Conservation (phyloP, 2,888 invertebrate species). For the Fragum sueziense region DNA sequence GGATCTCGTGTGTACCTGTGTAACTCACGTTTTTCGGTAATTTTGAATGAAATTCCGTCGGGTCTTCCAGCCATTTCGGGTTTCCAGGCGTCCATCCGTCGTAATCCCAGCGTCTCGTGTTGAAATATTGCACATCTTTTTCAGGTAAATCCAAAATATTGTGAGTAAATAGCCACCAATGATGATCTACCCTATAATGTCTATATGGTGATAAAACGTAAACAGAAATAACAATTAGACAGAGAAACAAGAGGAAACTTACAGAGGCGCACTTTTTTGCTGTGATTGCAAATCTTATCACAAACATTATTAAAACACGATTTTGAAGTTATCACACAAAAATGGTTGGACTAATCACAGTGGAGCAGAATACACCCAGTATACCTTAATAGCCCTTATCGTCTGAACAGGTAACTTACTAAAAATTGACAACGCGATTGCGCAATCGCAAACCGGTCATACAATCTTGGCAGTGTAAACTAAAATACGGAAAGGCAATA, state of each 20-base stretch:
- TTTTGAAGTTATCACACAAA: too few relatives aligned
- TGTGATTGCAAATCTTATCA: background rate
- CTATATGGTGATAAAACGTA: background rate
- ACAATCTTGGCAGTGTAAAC: too few relatives aligned
- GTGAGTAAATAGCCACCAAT: background rate
- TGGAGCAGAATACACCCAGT: too few relatives aligned
- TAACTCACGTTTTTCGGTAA: background rate
- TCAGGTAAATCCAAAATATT: constrained; percentile 8
- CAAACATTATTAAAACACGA: background rate
- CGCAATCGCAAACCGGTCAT: too few relatives aligned
- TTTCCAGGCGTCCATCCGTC: background rate
- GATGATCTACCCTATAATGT: background rate
- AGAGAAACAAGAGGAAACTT: background rate
- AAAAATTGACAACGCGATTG: too few relatives aligned
- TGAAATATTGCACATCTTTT: background rate
- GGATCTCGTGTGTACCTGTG: background rate
- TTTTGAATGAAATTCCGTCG: background rate
- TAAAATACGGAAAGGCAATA: too few relatives aligned
- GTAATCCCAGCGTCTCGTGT: constrained; percentile 1
- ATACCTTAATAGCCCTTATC: too few relatives aligned
- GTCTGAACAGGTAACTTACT: too few relatives aligned
- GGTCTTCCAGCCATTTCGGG: constrained; percentile 12
- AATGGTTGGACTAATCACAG: too few relatives aligned
- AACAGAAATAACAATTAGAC: background rate
- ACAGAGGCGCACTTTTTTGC: background rate